These are phyloP conservation scores for Mesocentrotus franciscanus DNA, from an alignment of 53 echinoderm and acorn worm genomes.

Conservation along the genomic window DNA sequence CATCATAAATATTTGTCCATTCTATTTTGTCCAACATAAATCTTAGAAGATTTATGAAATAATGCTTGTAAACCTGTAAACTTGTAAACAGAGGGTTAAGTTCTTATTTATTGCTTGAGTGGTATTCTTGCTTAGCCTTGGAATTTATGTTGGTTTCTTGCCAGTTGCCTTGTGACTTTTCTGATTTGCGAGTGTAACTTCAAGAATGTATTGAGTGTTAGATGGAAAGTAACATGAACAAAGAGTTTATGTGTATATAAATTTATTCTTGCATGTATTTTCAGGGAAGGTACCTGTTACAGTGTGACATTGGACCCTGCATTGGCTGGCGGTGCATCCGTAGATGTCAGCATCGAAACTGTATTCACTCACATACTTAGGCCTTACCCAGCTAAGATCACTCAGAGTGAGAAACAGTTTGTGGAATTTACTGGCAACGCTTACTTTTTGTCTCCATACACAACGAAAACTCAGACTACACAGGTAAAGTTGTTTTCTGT, in stretches of 20 bases:
- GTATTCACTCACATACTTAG: constrained; percentile 84
- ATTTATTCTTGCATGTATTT: background rate
- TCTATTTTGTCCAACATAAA: too few relatives aligned
- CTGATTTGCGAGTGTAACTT: background rate
- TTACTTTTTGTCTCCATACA: constrained; percentile 90
- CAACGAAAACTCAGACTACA: constrained; percentile 85
- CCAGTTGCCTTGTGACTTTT: background rate
- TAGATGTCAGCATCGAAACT: constrained; percentile 77
- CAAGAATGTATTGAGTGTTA: background rate
- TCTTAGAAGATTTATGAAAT: too few relatives aligned
- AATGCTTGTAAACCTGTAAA: too few relatives aligned
- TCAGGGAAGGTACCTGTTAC: constrained; percentile 78
- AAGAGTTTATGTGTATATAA: background rate
- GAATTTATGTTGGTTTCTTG: too few relatives aligned
- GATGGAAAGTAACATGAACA: background rate
- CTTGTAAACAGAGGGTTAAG: too few relatives aligned
- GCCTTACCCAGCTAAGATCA: constrained; percentile 89
- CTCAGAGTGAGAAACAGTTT: constrained; percentile 94
- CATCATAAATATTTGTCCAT: too few relatives aligned
- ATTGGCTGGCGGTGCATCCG: constrained; percentile 73
- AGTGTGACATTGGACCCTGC: constrained; percentile 76
- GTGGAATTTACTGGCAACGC: constrained; percentile 84
- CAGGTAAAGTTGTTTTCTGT: constrained; percentile 68
- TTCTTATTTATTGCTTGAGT: too few relatives aligned
- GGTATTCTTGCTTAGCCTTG: background rate